Conservation (phyloP, 2,113 vertebrate genomes). For the Pedionomus torquatus region DNA sequence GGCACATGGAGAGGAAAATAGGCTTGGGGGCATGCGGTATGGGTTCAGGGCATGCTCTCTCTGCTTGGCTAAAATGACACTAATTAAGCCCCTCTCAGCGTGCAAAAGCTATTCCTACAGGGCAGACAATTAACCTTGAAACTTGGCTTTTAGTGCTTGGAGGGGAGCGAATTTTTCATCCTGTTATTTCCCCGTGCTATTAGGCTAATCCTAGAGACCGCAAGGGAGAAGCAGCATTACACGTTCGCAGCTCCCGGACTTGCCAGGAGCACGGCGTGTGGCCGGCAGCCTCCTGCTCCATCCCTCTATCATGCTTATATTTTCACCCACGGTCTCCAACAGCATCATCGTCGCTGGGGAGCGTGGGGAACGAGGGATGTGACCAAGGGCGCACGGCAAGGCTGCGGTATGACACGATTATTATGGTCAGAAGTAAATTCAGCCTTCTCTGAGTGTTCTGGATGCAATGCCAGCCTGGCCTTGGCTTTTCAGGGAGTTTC, state of each 20-base stretch:
- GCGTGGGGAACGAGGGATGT: fast-evolving
- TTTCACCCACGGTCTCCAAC: not conserved
- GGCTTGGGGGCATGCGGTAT: not conserved
- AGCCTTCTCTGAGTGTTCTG: not conserved
- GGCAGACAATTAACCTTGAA: conserved; percentile 62
- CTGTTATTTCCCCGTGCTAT: conserved; percentile 39
- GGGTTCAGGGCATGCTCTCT: not conserved
- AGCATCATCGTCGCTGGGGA: not conserved
- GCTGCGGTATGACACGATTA: not conserved
- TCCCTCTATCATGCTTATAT: not conserved
- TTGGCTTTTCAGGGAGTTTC: conserved; percentile 12
- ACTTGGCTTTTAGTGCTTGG: conserved; percentile 63
- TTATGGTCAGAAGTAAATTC: not conserved
- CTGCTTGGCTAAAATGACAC: conserved; percentile 59
- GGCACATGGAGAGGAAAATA: not conserved
- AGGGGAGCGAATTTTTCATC: conserved; percentile 50
- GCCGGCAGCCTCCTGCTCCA: not conserved
- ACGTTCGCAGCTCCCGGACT: not conserved
- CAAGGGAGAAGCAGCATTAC: not conserved
- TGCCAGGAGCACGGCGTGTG: conserved; percentile 21
- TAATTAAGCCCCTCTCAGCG: conserved; percentile 58
- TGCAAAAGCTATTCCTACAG: conserved; percentile 49
- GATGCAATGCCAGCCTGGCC: not conserved
- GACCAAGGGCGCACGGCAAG: not conserved
- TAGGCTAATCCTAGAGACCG: conserved; percentile 34